Base-by-base conservation (phyloP, 2,113 vertebrate genomes). In the Drymodes brunneopygia region DNA sequence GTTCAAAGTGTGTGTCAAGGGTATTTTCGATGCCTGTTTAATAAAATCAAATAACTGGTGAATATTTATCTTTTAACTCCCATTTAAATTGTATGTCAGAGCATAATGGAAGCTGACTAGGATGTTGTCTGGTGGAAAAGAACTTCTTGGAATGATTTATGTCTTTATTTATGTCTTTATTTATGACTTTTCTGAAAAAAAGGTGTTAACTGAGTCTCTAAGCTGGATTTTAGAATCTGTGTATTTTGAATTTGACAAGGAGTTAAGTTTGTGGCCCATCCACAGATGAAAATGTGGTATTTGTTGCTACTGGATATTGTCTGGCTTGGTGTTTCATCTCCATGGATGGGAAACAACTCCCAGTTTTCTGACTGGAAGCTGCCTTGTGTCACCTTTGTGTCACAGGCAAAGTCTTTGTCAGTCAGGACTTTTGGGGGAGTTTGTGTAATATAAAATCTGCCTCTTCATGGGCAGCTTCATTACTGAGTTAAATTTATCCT, bases 341-440 rank as follows among this genome's bases (percentile, higher is more conserved):
- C 0, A 0, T 3, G 23, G 64, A 17, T 45, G 38, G 36, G 31
- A 54, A 82, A 10, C 0, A 22, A 16, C 16, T 78, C 42, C 42
- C 57, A 19, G 1, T 42, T 82, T 51, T 85, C 9, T 0, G 0
- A 0, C 15, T 40, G 54, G 62, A 62, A 31, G 29, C 20, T 81
- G 78, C 45, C 3, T 0, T 25, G 10, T 4, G 11, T 25, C 56
- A 1, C 6, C 14, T 3, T 5, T 10, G 2, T 31, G 58, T 31
- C 2, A 2, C 7, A 11, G 31, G 47, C 12, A 40, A 47, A 47
- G 45, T 16, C 31, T 58, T 48, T 11, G 22, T 31, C 31, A 5
- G 20, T 20, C 5, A 10, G 29, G 27, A 50, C 14, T 81, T 48
- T 14, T 44, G 16, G 54, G 22, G 31, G 6, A 38, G 20, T 1